Conservation (phyloP, 2,888 invertebrate species). For the Epistrophella euchroma region DNA sequence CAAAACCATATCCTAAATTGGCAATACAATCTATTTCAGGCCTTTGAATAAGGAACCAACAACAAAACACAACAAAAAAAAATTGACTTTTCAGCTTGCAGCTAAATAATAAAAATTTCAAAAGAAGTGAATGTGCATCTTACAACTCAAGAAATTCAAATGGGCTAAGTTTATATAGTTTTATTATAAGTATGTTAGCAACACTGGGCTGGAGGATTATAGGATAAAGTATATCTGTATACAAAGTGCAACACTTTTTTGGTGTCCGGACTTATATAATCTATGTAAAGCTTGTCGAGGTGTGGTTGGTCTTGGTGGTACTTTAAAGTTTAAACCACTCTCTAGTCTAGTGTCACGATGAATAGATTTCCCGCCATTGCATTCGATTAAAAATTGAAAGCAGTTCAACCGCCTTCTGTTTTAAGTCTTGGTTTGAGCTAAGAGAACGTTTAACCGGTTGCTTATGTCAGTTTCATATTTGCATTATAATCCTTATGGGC, state of each 20-base stretch:
- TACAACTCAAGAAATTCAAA: conserved; percentile 20
- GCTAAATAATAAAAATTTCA: conserved; percentile 1
- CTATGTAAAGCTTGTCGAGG: not conserved
- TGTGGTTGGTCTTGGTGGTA: conserved; percentile 1
- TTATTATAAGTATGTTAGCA: conserved; percentile 5
- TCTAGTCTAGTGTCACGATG: conserved; percentile 17
- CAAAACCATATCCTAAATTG: conserved; percentile 21
- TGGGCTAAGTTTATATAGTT: not conserved
- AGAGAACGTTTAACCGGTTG: conserved; percentile 17
- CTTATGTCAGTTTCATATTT: not conserved
- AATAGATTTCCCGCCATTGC: conserved; percentile 4
- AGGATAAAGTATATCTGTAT: not conserved
- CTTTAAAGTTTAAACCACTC: too few relatives aligned
- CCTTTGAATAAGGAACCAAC: not conserved
- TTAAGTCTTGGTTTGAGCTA: not conserved
- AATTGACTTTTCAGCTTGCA: conserved; percentile 17
- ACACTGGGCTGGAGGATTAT: not conserved
- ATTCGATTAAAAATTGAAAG: conserved; percentile 29
- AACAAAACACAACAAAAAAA: not conserved
- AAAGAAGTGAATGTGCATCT: conserved; percentile 35
- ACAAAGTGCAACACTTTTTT: conserved; percentile 3
- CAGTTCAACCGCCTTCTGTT: conserved; percentile 27
- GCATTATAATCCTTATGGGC: not conserved
- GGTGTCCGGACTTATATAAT: conserved; percentile 12
- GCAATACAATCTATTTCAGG: conserved; percentile 27